Evolutionary conservation across 2,888 invertebrate species (phyloP).

Genomic region (Andrena fulva): DNA sequence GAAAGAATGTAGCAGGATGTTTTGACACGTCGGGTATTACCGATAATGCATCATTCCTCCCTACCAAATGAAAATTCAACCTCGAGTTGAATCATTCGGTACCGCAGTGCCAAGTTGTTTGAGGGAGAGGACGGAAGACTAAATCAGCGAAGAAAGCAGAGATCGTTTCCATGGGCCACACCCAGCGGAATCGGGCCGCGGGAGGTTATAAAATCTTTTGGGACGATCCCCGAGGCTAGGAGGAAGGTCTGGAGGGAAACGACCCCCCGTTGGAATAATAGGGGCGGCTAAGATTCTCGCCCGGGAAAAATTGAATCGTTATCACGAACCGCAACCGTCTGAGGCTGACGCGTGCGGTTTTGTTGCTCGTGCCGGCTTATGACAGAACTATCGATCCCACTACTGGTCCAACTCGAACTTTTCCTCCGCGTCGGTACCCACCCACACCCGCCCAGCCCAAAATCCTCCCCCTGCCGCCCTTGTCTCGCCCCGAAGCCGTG

Average conservation of each 20-base stretch:
- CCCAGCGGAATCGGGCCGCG: no score
- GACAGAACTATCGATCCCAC: constrained; percentile 74
- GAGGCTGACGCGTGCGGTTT: constrained; percentile 73
- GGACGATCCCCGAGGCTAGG: no score
- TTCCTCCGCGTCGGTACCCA: constrained; percentile 38
- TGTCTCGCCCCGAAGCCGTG: constrained; percentile 12
- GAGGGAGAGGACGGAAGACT: no score
- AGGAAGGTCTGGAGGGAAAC: not conserved
- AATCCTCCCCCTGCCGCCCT: constrained; percentile 27
- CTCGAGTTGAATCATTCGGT: no score
- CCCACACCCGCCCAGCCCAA: constrained; percentile 35
- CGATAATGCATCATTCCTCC: no score
- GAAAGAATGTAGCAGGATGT: not conserved
- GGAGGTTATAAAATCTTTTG: no score
- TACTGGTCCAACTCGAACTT: constrained; percentile 62
- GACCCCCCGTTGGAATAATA: constrained; percentile 12
- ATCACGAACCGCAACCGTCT: constrained; percentile 49
- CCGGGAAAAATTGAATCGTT: constrained; percentile 61
- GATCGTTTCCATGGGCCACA: no score
- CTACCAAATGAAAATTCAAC: no score
- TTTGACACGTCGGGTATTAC: not conserved
- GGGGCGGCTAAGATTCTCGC: constrained; percentile 25
- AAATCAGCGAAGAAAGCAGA: no score
- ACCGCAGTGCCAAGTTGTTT: no score
- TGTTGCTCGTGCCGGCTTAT: constrained; percentile 72